phyloP scores from a whole-genome alignment of 2,797 vertebrate genomes.

The Tolypeutes matacus region DNA sequence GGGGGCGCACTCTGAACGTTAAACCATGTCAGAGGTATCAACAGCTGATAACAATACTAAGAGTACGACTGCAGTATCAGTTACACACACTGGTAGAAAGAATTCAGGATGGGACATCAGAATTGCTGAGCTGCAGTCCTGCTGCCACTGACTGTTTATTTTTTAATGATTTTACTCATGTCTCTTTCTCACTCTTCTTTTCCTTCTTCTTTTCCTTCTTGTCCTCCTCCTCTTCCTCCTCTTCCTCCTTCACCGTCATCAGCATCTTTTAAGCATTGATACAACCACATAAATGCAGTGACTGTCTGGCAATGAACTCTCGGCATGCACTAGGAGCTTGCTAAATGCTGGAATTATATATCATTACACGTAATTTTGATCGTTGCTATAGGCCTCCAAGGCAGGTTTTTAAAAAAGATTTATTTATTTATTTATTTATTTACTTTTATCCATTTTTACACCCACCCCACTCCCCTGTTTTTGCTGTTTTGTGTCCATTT shows the following conservation, averaged over 20 bases:
- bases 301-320: accelerated
- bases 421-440: no score
- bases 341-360: accelerated
- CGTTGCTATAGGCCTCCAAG: accelerated
- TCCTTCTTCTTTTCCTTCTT: not conserved
- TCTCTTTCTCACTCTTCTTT: not conserved
- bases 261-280: accelerated
- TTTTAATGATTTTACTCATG: not conserved
- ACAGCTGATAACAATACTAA: accelerated
- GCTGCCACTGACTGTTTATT: not conserved
- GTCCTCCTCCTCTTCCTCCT: not conserved
- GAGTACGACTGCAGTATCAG: accelerated
- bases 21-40: not conserved
- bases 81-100: accelerated
- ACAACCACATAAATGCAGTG: accelerated
- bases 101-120: accelerated
- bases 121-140: not conserved
- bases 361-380: accelerated
- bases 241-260: not conserved
- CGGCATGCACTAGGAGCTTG: accelerated
- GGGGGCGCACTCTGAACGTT: accelerated
- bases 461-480: no score
- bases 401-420: no score
- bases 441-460: no score
- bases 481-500: no score